Percentiles rank a stretch among this genome's conserved stretches.
Evolutionary conservation across 2,888 invertebrate species (phyloP).

Genomic region (Microplitis deprimator): DNA sequence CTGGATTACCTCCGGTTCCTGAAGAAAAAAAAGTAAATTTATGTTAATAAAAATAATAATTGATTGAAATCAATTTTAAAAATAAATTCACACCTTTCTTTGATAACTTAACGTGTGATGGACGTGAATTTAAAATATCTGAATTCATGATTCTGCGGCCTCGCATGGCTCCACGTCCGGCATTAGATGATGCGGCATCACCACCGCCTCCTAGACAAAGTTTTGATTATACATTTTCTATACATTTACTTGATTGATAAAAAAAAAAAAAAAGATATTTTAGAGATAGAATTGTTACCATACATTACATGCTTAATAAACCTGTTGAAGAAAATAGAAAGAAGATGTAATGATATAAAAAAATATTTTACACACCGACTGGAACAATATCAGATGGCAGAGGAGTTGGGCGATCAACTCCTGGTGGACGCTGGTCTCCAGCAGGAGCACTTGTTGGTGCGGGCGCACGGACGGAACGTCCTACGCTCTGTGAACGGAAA

Average conservation of each 20-base stretch:
- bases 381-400: not conserved
- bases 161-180: slow-evolving; percentile 74
- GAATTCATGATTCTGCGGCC: slow-evolving; percentile 73
- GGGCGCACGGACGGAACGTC: slow-evolving; percentile 31
- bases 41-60: not conserved
- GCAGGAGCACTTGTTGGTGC: not conserved
- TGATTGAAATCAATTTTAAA: not conserved
- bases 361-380: slow-evolving; percentile 16
- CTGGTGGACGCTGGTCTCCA: not conserved
- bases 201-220: slow-evolving; percentile 42
- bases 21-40: slow-evolving; percentile 40
- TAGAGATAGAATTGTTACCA: slow-evolving; percentile 13
- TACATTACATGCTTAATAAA: not conserved
- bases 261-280: slow-evolving; percentile 6
- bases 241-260: no score
- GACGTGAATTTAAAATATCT: slow-evolving; percentile 71
- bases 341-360: not conserved
- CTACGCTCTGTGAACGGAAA: slow-evolving; percentile 11
- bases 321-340: not conserved
- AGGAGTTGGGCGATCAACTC: not conserved
- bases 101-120: slow-evolving; percentile 50
- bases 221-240: no score
- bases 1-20: slow-evolving; percentile 73
- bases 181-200: slow-evolving; percentile 61
- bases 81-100: slow-evolving; percentile 64